Evolutionary conservation across 2,797 vertebrate species (phyloP).

Genomic region (Echiichthys vipera): DNA sequence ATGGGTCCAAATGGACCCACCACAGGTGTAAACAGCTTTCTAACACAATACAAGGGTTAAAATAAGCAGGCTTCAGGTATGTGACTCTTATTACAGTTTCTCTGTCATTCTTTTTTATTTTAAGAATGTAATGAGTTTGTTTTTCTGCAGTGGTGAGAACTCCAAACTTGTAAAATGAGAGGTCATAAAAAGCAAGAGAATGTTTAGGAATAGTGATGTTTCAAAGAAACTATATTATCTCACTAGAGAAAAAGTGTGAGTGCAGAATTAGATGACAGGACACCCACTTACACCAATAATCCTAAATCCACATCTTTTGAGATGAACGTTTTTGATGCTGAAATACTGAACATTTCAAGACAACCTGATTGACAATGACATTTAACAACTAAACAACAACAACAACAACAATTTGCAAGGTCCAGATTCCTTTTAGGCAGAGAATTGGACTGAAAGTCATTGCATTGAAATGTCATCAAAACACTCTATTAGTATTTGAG

Average conservation of each 20-base stretch:
- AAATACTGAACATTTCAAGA: no score
- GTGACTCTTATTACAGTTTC: slow-evolving; percentile 28
- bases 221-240: neutral
- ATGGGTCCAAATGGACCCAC: no score
- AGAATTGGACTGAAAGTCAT: no score
- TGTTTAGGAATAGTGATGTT: neutral
- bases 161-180: slow-evolving; percentile 4
- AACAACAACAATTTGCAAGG: no score
- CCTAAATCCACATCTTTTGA: neutral
- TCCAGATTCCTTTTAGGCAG: no score
- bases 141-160: neutral
- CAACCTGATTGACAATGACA: no score
- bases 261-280: neutral
- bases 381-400: no score
- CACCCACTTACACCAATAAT: neutral
- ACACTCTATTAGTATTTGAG: no score
- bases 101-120: slow-evolving; percentile 34
- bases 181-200: slow-evolving; percentile 5
- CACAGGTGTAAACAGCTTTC: no score
- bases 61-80: slow-evolving; percentile 40
- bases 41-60: no score
- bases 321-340: neutral
- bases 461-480: no score
- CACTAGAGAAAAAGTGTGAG: neutral
- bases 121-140: slow-evolving; percentile 28